Conservation (phyloP, 2,113 vertebrate genomes). For the Hydrolagus affinis region DNA sequence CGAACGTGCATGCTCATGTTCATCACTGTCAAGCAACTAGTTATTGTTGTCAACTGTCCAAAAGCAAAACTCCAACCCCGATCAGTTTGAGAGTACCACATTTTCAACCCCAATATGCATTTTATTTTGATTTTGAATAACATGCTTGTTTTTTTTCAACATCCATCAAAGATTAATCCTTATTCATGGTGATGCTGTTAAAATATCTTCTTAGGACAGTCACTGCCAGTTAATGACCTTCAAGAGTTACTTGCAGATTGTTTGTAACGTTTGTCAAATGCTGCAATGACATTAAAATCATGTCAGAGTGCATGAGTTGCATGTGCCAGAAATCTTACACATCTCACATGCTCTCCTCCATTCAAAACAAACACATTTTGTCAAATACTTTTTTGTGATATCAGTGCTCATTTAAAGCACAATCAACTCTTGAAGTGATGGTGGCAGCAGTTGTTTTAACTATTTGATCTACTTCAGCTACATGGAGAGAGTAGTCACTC, state of each 20-base stretch:
- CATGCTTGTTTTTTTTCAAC: not conserved
- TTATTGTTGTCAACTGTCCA: too few relatives aligned
- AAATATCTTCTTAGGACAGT: not conserved
- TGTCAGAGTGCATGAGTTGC: not conserved
- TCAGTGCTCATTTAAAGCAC: not conserved
- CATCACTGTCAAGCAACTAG: too few relatives aligned
- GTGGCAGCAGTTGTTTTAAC: not conserved
- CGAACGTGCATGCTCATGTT: too few relatives aligned
- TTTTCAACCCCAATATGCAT: too few relatives aligned
- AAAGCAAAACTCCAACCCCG: too few relatives aligned
- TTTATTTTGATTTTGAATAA: too few relatives aligned
- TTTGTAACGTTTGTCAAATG: not conserved
- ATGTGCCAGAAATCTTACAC: not conserved
- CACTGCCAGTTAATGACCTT: not conserved
- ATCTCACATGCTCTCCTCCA: not conserved
- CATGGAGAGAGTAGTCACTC: not conserved
- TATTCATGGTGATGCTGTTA: constrained; percentile 5
- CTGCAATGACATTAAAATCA: not conserved
- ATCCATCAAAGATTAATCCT: not conserved
- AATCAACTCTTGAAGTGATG: not conserved
- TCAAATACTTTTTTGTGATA: not conserved
- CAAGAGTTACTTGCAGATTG: not conserved
- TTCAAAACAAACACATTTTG: not conserved
- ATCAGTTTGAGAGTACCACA: too few relatives aligned
- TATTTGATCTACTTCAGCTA: not conserved